These are phyloP conservation scores for Hylaeus volcanicus DNA, from an alignment of 1,140 invertebrate species.

Conservation along the genomic window DNA sequence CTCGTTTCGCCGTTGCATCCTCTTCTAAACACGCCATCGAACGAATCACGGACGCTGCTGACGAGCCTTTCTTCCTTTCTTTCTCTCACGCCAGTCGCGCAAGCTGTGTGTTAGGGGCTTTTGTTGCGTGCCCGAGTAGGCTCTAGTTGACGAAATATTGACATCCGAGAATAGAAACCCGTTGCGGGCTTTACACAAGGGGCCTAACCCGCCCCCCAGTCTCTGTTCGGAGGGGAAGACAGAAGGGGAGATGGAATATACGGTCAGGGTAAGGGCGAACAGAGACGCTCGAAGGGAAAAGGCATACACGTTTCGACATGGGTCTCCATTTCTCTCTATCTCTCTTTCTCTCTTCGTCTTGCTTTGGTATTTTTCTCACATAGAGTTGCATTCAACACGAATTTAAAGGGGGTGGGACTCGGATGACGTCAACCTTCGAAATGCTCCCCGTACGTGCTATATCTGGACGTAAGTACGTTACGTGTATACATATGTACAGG, in stretches of 20 bases:
- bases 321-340: constrained; percentile 13
- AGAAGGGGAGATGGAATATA: constrained; percentile 49
- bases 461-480: constrained; percentile 48
- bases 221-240: constrained; percentile 28
- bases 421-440: constrained; percentile 71
- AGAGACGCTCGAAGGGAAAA: constrained; percentile 46
- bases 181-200: constrained; percentile 60
- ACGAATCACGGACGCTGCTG: constrained; percentile 26
- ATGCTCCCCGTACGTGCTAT: constrained; percentile 56
- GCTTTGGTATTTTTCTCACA: background rate
- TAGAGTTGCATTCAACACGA: constrained; percentile 60
- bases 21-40: constrained; percentile 39
- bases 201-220: constrained; percentile 22
- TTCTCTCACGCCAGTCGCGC: constrained; percentile 55
- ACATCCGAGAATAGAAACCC: constrained; percentile 78
- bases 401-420: constrained; percentile 64
- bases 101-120: constrained; percentile 59
- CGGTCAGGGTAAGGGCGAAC: constrained; percentile 38
- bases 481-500: constrained; percentile 9
- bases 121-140: constrained; percentile 67
- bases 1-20: constrained; percentile 20
- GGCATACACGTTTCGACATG: constrained; percentile 25
- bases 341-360: no score
- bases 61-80: constrained; percentile 44
- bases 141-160: constrained; percentile 78